Percentiles rank a stretch among this genome's conserved stretches.
phyloP scores from a whole-genome alignment of 2,113 vertebrate species.

The Echinops telfairi region DNA sequence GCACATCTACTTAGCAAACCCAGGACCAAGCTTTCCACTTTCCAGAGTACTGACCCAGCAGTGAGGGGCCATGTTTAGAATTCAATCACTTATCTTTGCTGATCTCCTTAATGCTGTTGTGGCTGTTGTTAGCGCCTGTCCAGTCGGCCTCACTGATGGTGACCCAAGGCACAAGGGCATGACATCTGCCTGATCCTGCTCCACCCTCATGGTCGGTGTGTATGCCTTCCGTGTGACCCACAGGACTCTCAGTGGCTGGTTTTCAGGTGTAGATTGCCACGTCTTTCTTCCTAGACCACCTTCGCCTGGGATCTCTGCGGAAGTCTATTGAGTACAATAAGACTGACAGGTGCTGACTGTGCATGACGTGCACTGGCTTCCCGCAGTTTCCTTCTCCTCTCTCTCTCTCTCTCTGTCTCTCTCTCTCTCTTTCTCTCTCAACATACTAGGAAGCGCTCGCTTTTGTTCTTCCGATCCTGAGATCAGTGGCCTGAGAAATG shows the following conservation, averaged over 20 bases:
- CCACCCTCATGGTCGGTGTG: neutral
- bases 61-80: neutral
- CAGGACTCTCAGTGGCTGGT: neutral
- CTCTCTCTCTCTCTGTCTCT: no score
- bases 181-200: neutral
- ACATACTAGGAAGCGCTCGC: neutral
- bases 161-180: neutral
- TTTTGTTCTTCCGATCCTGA: neutral
- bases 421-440: no score
- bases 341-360: neutral
- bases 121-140: neutral
- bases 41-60: fast-evolving
- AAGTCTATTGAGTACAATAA: neutral
- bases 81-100: neutral
- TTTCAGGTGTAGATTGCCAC: no score
- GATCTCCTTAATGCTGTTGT: no score
- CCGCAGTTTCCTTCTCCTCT: neutral
- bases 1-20: no score
- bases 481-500: neutral
- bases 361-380: neutral
- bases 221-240: neutral
- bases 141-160: neutral
- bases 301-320: neutral
- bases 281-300: no score
- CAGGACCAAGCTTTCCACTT: fast-evolving